Evolutionary conservation across 2,888 invertebrate species (phyloP).

Genomic region (Lathronympha strigana): DNA sequence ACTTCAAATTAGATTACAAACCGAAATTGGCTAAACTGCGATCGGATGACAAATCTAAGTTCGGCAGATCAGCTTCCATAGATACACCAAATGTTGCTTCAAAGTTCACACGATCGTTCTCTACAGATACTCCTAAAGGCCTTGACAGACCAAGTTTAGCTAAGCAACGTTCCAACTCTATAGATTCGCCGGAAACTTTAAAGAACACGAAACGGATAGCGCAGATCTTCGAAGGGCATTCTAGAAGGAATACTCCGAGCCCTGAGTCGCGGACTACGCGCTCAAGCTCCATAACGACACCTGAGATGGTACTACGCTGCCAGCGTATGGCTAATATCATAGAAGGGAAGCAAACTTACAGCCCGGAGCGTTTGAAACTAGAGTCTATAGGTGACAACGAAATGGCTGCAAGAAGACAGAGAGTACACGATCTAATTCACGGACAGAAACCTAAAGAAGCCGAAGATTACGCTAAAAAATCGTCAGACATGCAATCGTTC

Average conservation of each 20-base stretch:
- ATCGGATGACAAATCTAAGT: background rate
- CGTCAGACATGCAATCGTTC: constrained; percentile 70
- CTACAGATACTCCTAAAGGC: constrained; percentile 44
- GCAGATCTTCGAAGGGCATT: constrained; percentile 66
- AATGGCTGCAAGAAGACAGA: constrained; percentile 66
- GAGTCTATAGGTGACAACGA: constrained; percentile 67
- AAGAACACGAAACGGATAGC: constrained; percentile 65
- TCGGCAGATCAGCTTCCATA: background rate
- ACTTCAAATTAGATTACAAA: constrained; percentile 36
- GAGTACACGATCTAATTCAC: constrained; percentile 66
- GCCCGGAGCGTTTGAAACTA: constrained; percentile 61
- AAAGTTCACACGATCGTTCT: background rate
- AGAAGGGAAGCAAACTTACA: constrained; percentile 65
- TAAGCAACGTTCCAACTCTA: constrained; percentile 63
- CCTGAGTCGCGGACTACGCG: constrained; percentile 59
- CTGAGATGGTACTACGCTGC: constrained; percentile 65
- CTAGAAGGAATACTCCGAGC: constrained; percentile 62
- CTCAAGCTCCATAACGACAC: constrained; percentile 59
- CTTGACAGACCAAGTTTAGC: constrained; percentile 48
- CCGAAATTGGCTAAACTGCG: constrained; percentile 41
- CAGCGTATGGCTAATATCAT: constrained; percentile 72
- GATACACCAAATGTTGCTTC: constrained; percentile 44
- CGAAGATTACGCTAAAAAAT: constrained; percentile 55
- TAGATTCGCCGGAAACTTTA: constrained; percentile 59
- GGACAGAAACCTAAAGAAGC: constrained; percentile 52